These are phyloP conservation scores for Laticauda laticaudata DNA, from an alignment of 2,113 vertebrate genomes.

Conservation along the genomic window DNA sequence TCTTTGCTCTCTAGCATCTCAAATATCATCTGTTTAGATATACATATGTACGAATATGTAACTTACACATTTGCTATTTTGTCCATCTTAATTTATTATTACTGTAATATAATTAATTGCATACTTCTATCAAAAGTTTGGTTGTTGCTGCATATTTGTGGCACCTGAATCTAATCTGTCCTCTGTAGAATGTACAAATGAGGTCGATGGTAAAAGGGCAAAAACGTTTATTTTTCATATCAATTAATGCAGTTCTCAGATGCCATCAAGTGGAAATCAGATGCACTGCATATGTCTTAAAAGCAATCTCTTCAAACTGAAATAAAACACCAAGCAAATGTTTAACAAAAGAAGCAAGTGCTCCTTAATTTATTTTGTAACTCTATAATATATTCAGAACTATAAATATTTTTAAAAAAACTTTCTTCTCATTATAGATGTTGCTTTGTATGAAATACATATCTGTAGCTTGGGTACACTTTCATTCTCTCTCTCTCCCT, in stretches of 20 bases:
- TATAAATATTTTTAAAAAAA: background rate
- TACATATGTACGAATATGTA: background rate
- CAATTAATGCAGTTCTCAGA: constrained; percentile 1
- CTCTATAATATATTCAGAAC: accelerated
- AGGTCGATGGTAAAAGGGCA: background rate
- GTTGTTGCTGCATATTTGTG: background rate
- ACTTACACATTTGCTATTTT: background rate
- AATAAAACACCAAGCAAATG: background rate
- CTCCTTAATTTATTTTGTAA: background rate
- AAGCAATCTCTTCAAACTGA: background rate
- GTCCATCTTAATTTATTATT: background rate
- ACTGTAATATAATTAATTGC: background rate
- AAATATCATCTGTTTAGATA: background rate
- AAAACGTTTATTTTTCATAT: background rate
- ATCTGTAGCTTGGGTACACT: background rate
- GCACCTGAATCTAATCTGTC: background rate
- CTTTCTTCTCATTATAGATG: background rate
- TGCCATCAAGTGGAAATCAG: constrained; percentile 64
- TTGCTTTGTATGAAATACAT: background rate
- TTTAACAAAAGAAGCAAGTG: background rate
- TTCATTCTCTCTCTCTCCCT: background rate
- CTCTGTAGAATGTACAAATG: background rate
- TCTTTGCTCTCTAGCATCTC: background rate
- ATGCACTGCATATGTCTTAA: constrained; percentile 20
- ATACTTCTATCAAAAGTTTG: background rate